Conservation (phyloP, 2,797 vertebrate species). For the Helicolenus hilgendorfi region DNA sequence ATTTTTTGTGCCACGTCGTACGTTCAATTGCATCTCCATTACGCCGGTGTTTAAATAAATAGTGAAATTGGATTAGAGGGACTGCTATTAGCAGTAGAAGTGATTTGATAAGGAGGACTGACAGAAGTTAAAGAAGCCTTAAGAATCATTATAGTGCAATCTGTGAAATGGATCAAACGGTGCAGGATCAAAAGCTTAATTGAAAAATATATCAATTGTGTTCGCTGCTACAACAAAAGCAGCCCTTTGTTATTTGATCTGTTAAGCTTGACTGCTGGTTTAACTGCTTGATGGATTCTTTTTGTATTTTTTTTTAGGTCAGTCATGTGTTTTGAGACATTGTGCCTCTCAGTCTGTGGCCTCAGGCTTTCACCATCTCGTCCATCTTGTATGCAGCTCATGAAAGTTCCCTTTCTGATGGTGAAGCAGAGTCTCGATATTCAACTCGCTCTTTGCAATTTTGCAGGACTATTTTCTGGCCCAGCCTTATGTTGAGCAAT, state of each 20-base stretch:
- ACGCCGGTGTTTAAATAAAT: conserved; percentile 44
- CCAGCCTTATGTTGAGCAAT: background rate
- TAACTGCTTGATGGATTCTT: conserved; percentile 8
- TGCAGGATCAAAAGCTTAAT: conserved; percentile 38
- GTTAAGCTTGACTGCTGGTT: background rate
- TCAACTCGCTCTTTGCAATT: conserved; percentile 25
- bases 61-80: conserved; percentile 18
- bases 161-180: conserved; percentile 30
- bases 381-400: conserved; percentile 40
- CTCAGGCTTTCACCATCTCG: conserved; percentile 29
- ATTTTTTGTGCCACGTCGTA: conserved; percentile 7
- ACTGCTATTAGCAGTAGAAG: conserved; percentile 12
- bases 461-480: background rate
- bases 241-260: conserved; percentile 18
- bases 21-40: conserved; percentile 40
- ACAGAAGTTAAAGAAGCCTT: conserved; percentile 4
- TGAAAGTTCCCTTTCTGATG: conserved; percentile 16
- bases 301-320: conserved; percentile 33
- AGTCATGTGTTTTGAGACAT: conserved; percentile 26
- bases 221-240: conserved; percentile 18
- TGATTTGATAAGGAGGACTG: conserved; percentile 40
- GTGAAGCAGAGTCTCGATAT: conserved; percentile 9
- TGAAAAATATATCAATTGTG: conserved; percentile 30
- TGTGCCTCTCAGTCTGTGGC: conserved; percentile 24
- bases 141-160: conserved; percentile 28